A percentile compares a stretch with the other conserved stretches of the same genome.
These are phyloP conservation scores for Holothuria leucospilota DNA, from an alignment of 53 echinoderm and acorn worm species.

Conservation along the genomic window DNA sequence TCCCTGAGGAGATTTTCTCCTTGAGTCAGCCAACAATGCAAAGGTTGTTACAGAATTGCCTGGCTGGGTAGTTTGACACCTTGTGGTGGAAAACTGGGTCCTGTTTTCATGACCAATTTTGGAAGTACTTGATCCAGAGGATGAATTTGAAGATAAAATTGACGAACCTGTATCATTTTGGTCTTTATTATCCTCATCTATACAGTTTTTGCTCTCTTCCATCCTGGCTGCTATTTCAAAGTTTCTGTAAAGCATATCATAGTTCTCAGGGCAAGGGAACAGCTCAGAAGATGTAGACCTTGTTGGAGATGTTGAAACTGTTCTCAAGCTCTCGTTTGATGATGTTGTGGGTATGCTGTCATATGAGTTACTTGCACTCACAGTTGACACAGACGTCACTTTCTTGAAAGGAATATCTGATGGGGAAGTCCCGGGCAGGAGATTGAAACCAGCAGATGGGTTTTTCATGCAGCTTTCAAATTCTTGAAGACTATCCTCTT, in stretches of 20 bases:
- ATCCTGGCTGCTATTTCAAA: conserved; percentile 89
- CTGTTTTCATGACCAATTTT: conserved; percentile 45
- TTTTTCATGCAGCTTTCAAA: conserved; percentile 25
- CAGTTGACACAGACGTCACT: conserved; percentile 36
- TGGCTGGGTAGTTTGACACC: not conserved
- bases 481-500: conserved; percentile 40
- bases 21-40: conserved; percentile 86
- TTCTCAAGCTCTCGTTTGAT: conserved; percentile 71
- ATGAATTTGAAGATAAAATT: conserved; percentile 2
- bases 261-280: conserved; percentile 87
- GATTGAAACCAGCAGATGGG: not conserved
- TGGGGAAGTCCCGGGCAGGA: not conserved
- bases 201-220: conserved; percentile 72
- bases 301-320: conserved; percentile 64
- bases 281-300: conserved; percentile 68
- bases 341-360: conserved; percentile 46
- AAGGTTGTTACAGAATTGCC: conserved; percentile 71
- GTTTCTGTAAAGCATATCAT: conserved; percentile 92
- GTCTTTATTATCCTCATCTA: not conserved
- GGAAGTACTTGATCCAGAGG: conserved; percentile 2
- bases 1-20: conserved; percentile 56
- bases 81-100: not conserved
- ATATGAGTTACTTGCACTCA: conserved; percentile 36
- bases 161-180: not conserved
- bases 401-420: conserved; percentile 42